Base-by-base conservation (phyloP, 2,888 invertebrate genomes). In the Eupsilia transversa region DNA sequence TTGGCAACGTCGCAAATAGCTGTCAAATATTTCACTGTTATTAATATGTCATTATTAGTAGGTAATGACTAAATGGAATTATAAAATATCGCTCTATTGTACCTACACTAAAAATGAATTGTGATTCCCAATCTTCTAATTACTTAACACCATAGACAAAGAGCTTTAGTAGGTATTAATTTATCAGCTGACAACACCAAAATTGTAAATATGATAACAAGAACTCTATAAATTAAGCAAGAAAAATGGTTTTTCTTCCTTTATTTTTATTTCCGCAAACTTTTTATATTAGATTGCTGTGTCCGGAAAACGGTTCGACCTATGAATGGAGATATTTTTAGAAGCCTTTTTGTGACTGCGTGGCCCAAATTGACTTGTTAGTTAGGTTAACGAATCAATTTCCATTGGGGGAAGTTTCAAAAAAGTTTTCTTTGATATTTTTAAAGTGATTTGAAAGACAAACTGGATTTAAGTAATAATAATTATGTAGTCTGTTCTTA, bases 341-440 rank as follows among this genome's bases (percentile, higher is more conserved):
- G n/a, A 38, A 17, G 33, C 17, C 43, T 72, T 70, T 74, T 79
- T 65, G 41, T 60, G 60, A 38, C 60, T 57, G 27, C 33, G 30
- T 38, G 12, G 12, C n/a, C 10, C 33, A 68, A 77, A 80, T 77
- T 67, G 65, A 80, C 49, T 77, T 65, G 65, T 71, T 79, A 67
- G 66, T 57, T 10, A 52, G n/a, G 43, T 12, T 54, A 68, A 65
- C n/a, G 41, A 79, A 68, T 74, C 74, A 78, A 79, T 79, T 79
- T 79, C 49, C 60, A 56, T 49, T 46, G 61, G 9, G 6, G 2
- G 2, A 6, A 6, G 0, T 43, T n/a, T 69, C n/a, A n/a, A 41
- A 38, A 20, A 20, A 60, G 33, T 54, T 72, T 46, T 9, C 38
- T 38, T 49, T 75, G 41, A 65, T 23, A 17, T 59, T 59, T 72